Evolutionary conservation across 2,888 invertebrate genomes (phyloP), one percentile per base, ranked within the genome.

Genomic region (Tipula helvola): DNA sequence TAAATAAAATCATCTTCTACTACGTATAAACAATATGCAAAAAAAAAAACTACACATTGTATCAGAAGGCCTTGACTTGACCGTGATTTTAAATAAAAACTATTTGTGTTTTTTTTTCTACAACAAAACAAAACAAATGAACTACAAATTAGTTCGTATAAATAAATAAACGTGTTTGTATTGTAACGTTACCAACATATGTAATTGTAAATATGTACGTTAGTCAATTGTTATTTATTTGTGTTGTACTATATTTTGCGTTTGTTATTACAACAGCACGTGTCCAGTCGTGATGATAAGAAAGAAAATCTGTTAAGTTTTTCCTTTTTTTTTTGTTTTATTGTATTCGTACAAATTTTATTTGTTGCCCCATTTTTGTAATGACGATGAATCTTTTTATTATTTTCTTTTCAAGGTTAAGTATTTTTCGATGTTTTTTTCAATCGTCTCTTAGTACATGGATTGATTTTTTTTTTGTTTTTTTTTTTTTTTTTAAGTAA

Each of bases 11-110:
- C 52, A 3, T 52, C 52, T n/a, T 16, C 52, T 3, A 13, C n/a
- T 52, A 44, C 12, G 8, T 44, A 12, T 12, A 44, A 44, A 10
- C 8, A 12, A 44, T 7, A 39, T 39, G 39, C 3, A 39, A 39
- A 7, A 52, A 52, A 36, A 36, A 36, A 36, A 83, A 13, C 10
- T 83, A 36, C 36, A n/a, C 36, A 39, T 39, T 84, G n/a, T n/a
- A 84, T 39, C 28, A 28, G 36, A 84, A 13, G 84, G 84, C 84
- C 84, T 84, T 84, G 84, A 84, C 84, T 84, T 84, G 84, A 84
- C 84, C 84, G 84, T 84, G 84, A 84, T 84, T 84, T 41, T 16
- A 84, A 84, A 71, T 71, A 71, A 28, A 57, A 71, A 71, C 71
- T 71, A 28, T 71, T 28, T 71, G 0, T 71, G 4, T 28, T 28